Evolutionary conservation across 2,888 invertebrate genomes (phyloP), one percentile per base, ranked within the genome.

Genomic region (Drosophila kuntzei): DNA sequence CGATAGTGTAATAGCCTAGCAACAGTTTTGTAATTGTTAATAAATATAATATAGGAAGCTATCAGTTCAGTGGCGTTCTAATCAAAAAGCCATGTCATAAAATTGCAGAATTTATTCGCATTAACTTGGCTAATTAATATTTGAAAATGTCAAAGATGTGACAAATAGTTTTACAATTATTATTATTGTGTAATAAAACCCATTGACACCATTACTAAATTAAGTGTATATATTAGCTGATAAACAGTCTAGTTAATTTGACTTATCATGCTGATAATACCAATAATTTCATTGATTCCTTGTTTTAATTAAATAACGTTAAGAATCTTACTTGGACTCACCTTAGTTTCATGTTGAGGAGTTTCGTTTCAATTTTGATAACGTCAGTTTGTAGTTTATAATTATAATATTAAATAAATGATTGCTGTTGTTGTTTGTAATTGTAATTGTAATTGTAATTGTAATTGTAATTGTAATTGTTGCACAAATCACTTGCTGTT

Each of bases 291-390:
- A 34, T 36, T 32, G 16, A 37, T 32, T 46, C 7, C 9, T 60
- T 60, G 34, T 27, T 44, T 34, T 2, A 44, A 36, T 44, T 60
- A 25, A 60, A 51, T 34, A 27, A 11, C 27, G 2, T 51, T 34
- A 5, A 5, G 14, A 22, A 32, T 54, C 32, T 22, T 14, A 43
- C 18, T 27, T 3, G 61, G 25, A 51, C 90, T 87, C 50, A 90
- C 90, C 89, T 89, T 53, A 90, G 71, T 71, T 90, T 90, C 90
- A 90, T 90, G 72, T 79, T 90, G 75, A 69, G 73, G 20, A 90
- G 72, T 76, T 71, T 77, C 67, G 62, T 66, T 67, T 82, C 73
- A 80, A 77, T 82, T 76, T 66, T 73, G 66, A 73, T 61, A 25
- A 43, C 22, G 74, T 65, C 47, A 44, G 54, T 51, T 51, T 50